Evolutionary conservation across 1,140 invertebrate species (phyloP), one percentile per base, ranked within the genome.

Genomic region (Microplitis mediator): DNA sequence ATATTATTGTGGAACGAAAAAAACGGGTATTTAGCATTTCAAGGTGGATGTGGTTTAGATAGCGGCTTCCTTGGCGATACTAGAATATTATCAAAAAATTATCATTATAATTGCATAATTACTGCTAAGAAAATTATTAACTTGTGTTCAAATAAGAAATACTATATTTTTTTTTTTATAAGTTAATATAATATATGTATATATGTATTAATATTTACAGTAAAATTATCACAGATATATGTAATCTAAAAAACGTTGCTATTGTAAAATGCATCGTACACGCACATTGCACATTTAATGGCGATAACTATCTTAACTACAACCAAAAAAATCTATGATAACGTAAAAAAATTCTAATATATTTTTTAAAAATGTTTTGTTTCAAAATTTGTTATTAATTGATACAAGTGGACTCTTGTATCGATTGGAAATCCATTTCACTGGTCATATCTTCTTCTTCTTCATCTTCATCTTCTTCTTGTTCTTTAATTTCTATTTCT

Each of bases 221-320:
- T 86, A 86, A 81, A 81, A 81, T 84, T 87, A 87, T 87, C 85
- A 87, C 85, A 87, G 85, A 86, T 85, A 23, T 23, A 85, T 81
- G 80, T 85, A 85, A 86, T 78, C 83, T 86, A 86, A 80, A 86
- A 23, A 85, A 85, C 85, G 83, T 69, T 72, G 75, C 81, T 78
- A 77, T 81, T 79, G 79, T 79, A 84, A 85, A 86, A 86, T 84
- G 79, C 81, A 81, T 77, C 77, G 79, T 69, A 34, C 36, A 39
- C 34, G 35, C 61, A 63, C 65, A 80, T 80, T 81, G 80, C 79
- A 80, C 78, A 74, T 77, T 62, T 76, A 80, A 80, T 74, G 74
- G 74, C 73, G 62, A 75, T 34, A 11, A 45, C 39, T 68, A 34
- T 64, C 63, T 75, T 76, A 74, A 75, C 73, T 76, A 77, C 52